Evolutionary conservation across 2,113 vertebrate genomes (phyloP), one percentile per base, ranked within the genome.

Genomic region (Rhinichthys klamathensis): DNA sequence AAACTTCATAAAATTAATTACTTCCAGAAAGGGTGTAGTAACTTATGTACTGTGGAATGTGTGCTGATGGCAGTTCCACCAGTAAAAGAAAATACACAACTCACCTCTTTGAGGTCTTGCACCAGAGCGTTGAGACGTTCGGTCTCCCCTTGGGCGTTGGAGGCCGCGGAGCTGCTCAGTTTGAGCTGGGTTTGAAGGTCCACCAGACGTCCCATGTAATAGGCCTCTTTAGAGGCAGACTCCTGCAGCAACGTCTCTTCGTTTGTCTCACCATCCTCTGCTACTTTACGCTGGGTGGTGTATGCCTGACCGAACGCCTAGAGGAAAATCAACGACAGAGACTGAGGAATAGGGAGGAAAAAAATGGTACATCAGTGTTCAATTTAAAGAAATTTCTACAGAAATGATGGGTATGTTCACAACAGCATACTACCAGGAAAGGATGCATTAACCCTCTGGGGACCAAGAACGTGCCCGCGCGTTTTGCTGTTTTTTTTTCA

Each of bases 291-390:
- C 91, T 99, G 98, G 90, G 96, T 96, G 0, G 96, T 97, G 91
- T 97, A 98, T n/a, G 97, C 98, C 87, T 99, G 98, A 58, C 98
- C 97, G 58, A 99, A 99, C 0, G 98, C 98, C 98, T 99, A 94
- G 6, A 85, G 85, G 41, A 23, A n/a, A 73, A 23, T n/a, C 8
- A 51, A 41, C 41, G 23, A 82, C 0, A 82, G 3, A 41, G 30
- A 60, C 56, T 70, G 27, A 80, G 54, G 15, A 80, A 51, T 51
- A 16, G 49, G 49, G 15, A 51, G 49, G 49, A 51, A 51, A 15
- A 49, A 41, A 80, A 78, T 7, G 3, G 30, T 38, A 21, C 51
- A 54, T 54, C 5, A 56, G 54, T 9, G 18, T 23, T 23, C 54
- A 56, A 81, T 87, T 87, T 87, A 12, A 27, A 21, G 54, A 74